These are phyloP conservation scores for Mimas tiliae DNA, from an alignment of 2,888 invertebrate species.

Conservation along the genomic window DNA sequence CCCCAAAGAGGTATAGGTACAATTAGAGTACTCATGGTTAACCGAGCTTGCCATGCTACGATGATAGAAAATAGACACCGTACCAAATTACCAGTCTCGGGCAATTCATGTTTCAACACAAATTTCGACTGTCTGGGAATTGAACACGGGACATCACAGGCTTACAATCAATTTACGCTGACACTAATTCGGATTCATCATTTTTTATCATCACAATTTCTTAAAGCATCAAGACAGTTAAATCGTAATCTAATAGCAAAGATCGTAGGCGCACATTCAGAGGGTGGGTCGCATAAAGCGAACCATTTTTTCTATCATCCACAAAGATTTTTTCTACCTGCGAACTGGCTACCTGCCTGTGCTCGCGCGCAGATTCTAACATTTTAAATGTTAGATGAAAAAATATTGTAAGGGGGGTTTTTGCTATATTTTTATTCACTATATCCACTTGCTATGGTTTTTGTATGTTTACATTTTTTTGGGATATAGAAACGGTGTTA, in stretches of 20 bases:
- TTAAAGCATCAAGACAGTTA: constrained; percentile 42
- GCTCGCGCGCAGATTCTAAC: constrained; percentile 75
- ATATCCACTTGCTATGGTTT: constrained; percentile 73
- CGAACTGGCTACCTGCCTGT: constrained; percentile 77
- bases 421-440: constrained; percentile 71
- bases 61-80: no score
- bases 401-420: constrained; percentile 64
- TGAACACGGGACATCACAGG: no score
- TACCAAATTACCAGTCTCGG: no score
- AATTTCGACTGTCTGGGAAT: no score
- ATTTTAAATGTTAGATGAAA: constrained; percentile 53
- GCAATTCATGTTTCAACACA: no score
- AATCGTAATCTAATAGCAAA: constrained; percentile 43
- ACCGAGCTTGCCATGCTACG: no score
- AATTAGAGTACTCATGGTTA: no score
- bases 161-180: no score
- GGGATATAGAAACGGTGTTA: constrained; percentile 11
- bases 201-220: no score
- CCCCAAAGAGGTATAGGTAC: no score
- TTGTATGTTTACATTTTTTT: constrained; percentile 66
- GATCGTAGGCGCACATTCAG: constrained; percentile 71
- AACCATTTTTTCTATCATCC: constrained; percentile 74
- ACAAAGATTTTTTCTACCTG: constrained; percentile 82
- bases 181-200: no score
- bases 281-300: constrained; percentile 79